Evolutionary conservation across 1,140 invertebrate genomes (phyloP), one percentile per base, ranked within the genome.

Genomic region (Neuroterus valhalla): DNA sequence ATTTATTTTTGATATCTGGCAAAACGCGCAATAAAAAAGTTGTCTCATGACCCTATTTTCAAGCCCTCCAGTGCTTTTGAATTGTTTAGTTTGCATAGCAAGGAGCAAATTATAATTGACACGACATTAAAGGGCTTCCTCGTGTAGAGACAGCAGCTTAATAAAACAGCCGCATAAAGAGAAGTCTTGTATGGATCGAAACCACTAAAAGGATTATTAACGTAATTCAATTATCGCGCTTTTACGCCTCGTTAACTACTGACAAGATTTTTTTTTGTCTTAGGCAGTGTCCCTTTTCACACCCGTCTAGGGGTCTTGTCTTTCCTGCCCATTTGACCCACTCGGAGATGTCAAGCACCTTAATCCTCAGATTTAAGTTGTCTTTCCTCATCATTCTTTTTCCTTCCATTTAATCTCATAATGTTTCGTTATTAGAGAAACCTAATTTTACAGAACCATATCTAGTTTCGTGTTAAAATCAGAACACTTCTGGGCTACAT

Each of bases 171-270:
- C 26, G 26, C 55, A 62, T 23, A 62, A 62, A 62, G 55, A 26
- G 55, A 62, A 62, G 55, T 62, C 55, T 62, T 62, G 21, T 26
- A 62, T 31, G 31, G 23, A 62, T 62, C 55, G 55, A 62, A 62
- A 62, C 55, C 55, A 62, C 55, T 62, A 62, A 62, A 62, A 62
- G 55, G 55, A 62, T 62, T 62, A 62, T 62, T 62, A 62, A 62
- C 55, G 55, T 62, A 62, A 62, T 62, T 62, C 55, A 62, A 62
- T 62, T 62, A 62, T 26, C 12, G 3, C 31, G 21, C 55, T 62
- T 62, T 62, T 62, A 31, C 55, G 23, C 55, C 55, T 62, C 26
- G 55, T 62, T 62, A 62, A 62, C 21, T 62, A 62, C 55, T 15
- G 26, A 26, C 23, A 26, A 26, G n/a, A 31, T 62, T 62, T 62